phyloP scores from a whole-genome alignment of 1,140 invertebrate species.

The Ylistrum balloti region DNA sequence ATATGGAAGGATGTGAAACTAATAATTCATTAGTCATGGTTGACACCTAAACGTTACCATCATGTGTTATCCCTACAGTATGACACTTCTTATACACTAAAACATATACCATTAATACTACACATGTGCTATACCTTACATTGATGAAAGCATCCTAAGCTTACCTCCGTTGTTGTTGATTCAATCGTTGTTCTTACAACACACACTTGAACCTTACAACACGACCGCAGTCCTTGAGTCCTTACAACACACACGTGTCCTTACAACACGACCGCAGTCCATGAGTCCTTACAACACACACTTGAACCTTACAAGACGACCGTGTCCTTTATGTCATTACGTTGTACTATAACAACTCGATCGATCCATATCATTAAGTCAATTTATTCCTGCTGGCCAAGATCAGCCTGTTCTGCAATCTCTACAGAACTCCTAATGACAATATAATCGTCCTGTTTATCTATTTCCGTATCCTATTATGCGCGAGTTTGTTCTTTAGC shows the following conservation, averaged over 20 bases:
- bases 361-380: conserved; percentile 26
- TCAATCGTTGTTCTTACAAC: background rate
- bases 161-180: background rate
- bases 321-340: background rate
- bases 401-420: background rate
- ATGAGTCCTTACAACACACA: background rate
- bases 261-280: background rate
- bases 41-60: no score
- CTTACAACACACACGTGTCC: background rate
- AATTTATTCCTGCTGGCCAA: background rate
- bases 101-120: no score
- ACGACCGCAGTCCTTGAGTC: background rate
- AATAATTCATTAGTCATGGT: no score
- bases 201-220: background rate
- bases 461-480: background rate
- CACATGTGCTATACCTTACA: background rate
- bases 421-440: background rate
- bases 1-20: no score
- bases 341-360: conserved; percentile 15
- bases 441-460: background rate
- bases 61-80: no score
- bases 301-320: background rate
- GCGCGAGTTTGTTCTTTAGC: background rate
- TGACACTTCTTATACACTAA: no score
- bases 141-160: background rate